These are phyloP conservation scores for Ditula angustiorana DNA, from an alignment of 2,888 invertebrate species.

Conservation along the genomic window DNA sequence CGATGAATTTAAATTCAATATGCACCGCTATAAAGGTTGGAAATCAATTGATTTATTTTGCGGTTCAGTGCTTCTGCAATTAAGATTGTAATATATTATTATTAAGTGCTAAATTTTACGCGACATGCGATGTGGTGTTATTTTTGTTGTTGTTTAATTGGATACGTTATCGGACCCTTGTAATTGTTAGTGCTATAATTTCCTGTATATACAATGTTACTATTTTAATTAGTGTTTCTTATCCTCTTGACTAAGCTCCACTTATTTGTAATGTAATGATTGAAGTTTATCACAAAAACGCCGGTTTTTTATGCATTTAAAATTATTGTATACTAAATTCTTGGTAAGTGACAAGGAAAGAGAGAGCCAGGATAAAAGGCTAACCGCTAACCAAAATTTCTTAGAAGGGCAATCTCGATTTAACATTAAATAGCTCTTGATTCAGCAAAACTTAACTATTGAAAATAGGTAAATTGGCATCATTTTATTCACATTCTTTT, in stretches of 20 bases:
- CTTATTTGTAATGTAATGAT: neutral
- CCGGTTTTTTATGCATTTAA: no score
- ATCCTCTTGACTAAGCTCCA: neutral
- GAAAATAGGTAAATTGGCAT: neutral
- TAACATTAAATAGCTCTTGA: neutral
- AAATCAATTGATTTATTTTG: neutral
- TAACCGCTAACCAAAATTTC: neutral
- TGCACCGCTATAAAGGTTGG: neutral
- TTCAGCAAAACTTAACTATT: neutral
- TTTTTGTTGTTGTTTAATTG: constrained; percentile 26
- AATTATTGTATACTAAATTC: neutral
- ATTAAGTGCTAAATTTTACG: constrained; percentile 16
- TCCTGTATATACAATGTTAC: constrained; percentile 29
- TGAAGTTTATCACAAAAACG: neutral
- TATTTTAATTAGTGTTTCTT: constrained; percentile 25
- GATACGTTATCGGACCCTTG: constrained; percentile 22
- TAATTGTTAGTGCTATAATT: constrained; percentile 14
- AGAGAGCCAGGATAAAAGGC: neutral
- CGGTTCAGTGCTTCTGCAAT: neutral
- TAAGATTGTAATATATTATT: neutral
- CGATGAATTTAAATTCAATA: neutral
- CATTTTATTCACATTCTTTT: neutral
- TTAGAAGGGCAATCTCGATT: neutral
- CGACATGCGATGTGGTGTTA: constrained; percentile 19
- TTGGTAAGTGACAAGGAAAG: neutral